Conservation (phyloP, 2,797 vertebrate species). For the Enteromius afrohamiltoni region DNA sequence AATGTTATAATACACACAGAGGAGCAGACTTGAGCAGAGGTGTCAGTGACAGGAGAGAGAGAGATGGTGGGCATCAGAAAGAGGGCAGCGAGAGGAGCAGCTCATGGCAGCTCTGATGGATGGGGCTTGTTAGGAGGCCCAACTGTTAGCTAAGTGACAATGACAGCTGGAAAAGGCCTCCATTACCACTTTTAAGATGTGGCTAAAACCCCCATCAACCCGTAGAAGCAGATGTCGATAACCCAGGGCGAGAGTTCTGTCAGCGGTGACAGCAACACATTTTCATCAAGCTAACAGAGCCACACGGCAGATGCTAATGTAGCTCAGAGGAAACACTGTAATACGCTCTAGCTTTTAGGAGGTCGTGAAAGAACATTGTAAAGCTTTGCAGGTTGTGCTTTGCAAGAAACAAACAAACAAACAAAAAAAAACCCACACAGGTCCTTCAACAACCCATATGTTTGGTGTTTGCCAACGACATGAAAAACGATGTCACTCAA, state of each 20-base stretch:
- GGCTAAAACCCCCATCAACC: slow-evolving; percentile 78
- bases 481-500: not conserved
- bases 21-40: not conserved
- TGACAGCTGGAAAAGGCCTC: slow-evolving; percentile 80
- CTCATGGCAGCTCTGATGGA: slow-evolving; percentile 76
- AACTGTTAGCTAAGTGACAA: slow-evolving; percentile 82
- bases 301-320: slow-evolving; percentile 71
- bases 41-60: slow-evolving; percentile 13
- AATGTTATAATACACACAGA: not conserved
- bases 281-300: slow-evolving; percentile 47
- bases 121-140: slow-evolving; percentile 74
- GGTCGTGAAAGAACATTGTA: not conserved
- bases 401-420: not conserved
- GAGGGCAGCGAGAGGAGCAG: slow-evolving; percentile 33
- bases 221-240: slow-evolving; percentile 55
- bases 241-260: slow-evolving; percentile 34
- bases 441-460: not conserved
- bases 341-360: slow-evolving; percentile 8
- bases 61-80: slow-evolving; percentile 10
- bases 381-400: not conserved
- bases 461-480: not conserved
- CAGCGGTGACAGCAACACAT: slow-evolving; percentile 33
- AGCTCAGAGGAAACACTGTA: slow-evolving; percentile 63
- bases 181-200: slow-evolving; percentile 78
- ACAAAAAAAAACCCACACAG: not conserved